Base-by-base conservation (phyloP, 1,140 invertebrate genomes). In the Lethocerus indicus region DNA sequence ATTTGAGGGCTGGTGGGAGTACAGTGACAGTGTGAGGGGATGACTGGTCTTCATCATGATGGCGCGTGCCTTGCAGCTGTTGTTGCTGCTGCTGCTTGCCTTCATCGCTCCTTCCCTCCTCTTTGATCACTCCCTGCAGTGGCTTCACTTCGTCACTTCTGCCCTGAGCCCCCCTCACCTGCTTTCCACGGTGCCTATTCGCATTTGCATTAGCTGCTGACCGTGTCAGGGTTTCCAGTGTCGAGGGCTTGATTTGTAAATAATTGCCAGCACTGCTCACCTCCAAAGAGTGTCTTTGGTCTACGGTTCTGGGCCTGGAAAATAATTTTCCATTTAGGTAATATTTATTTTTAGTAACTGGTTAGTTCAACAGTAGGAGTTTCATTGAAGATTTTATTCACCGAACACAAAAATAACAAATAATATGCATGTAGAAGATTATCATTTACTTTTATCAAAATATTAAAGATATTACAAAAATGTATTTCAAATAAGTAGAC, bases 1-100 rank as follows among this genome's bases (percentile, higher is more conserved):
- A 77, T 60, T 87, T 83, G 4, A 95, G 63, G 0, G 91, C 87
- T 0, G 88, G 84, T 3, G 90, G 90, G 35, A 93, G 60, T 1
- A 81, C 80, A 32, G 74, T 75, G 12, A 80, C 75, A 0, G 79
- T 78, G 24, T 78, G 56, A 70, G 68, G 36, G 16, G n/a, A n/a
- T n/a, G n/a, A n/a, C n/a, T n/a, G n/a, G n/a, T n/a, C n/a, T n/a
- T n/a, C n/a, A 41, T 13, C 40, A 41, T 9, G 35, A 20, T 32
- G 32, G 16, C 21, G 6, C 4, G 5, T 3, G 9, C 4, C 14
- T 3, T 28, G 14, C 23, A 4, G 13, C 5, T 47, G 26, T 16
- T 3, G 6, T 26, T 45, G 42, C 26, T 39, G 27, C 25, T 47
- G 28, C 5, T 18, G 12, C 25, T 44, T 44, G n/a, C 42, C 42